Percentiles rank a stretch among this genome's conserved stretches.
phyloP scores from a whole-genome alignment of 2,888 invertebrate genomes.

The Polietes domitor region DNA sequence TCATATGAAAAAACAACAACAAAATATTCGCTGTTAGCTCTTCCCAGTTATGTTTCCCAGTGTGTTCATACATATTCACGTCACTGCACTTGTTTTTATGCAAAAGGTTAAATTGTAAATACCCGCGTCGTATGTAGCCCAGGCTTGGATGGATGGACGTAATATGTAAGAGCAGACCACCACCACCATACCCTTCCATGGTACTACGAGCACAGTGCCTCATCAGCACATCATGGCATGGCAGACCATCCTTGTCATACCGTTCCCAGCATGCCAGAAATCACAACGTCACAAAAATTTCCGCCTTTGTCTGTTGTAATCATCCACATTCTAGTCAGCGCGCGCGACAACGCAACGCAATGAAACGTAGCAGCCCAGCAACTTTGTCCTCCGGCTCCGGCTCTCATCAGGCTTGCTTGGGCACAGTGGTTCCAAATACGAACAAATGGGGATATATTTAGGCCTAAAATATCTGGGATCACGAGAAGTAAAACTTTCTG shows the following conservation, averaged over 20 bases:
- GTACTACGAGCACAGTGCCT: constrained; percentile 73
- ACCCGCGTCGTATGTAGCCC: neutral
- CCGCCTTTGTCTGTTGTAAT: constrained; percentile 75
- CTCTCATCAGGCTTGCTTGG: neutral
- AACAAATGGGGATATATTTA: too few species aligned
- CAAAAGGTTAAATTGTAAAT: constrained; percentile 61
- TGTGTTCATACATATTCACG: constrained; percentile 32
- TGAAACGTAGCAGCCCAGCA: neutral
- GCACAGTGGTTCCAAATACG: too few species aligned
- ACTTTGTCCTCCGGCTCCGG: neutral
- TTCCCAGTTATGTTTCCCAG: neutral
- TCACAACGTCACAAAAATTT: constrained; percentile 76
- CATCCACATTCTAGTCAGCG: constrained; percentile 55
- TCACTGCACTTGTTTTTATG: constrained; percentile 62
- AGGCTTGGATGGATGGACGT: neutral
- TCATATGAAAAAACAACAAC: constrained; percentile 41
- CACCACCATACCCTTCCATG: constrained; percentile 60
- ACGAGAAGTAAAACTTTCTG: too few species aligned
- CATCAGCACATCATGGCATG: constrained; percentile 53
- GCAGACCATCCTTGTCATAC: constrained; percentile 40
- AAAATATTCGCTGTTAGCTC: neutral
- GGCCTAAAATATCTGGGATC: too few species aligned
- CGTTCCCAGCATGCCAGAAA: constrained; percentile 73
- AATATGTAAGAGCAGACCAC: constrained; percentile 42
- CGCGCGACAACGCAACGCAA: constrained; percentile 1